phyloP scores from a whole-genome alignment of 2,888 invertebrate species.

The Metallyticus violacea region DNA sequence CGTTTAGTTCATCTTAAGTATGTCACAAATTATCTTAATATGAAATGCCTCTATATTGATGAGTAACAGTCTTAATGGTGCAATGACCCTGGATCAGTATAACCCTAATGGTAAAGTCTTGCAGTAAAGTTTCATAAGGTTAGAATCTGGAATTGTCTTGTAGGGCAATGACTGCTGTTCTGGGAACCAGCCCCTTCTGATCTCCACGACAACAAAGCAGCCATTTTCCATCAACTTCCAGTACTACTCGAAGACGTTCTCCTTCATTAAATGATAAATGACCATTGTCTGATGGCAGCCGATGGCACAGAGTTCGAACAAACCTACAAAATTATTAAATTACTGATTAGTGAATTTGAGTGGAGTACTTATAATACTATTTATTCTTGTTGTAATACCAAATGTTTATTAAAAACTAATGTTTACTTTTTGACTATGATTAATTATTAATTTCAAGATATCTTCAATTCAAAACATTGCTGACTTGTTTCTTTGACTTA shows the following conservation, averaged over 20 bases:
- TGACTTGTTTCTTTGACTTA: too few species aligned
- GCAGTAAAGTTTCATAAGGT: background rate
- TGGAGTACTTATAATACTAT: too few species aligned
- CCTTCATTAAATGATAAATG: conserved; percentile 76
- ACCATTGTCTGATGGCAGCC: conserved; percentile 73
- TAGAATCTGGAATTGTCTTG: background rate
- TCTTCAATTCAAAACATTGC: too few species aligned
- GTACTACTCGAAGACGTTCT: conserved; percentile 66
- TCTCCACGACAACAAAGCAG: conserved; percentile 72
- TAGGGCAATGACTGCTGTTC: conserved; percentile 50
- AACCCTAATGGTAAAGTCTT: background rate
- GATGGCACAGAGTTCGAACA: conserved; percentile 70
- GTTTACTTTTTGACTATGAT: too few species aligned
- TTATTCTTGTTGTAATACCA: too few species aligned
- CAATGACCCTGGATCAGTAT: background rate
- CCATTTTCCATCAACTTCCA: conserved; percentile 75
- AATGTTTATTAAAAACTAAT: too few species aligned
- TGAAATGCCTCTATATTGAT: background rate
- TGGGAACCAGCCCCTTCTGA: conserved; percentile 72
- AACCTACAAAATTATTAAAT: conserved; percentile 57
- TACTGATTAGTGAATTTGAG: too few species aligned
- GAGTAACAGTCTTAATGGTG: background rate
- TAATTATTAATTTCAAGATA: too few species aligned
- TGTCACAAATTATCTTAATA: background rate
- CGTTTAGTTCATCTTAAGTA: too few species aligned